These are phyloP conservation scores for Tetrapedia diversipes DNA, from an alignment of 2,888 invertebrate genomes.

Conservation along the genomic window DNA sequence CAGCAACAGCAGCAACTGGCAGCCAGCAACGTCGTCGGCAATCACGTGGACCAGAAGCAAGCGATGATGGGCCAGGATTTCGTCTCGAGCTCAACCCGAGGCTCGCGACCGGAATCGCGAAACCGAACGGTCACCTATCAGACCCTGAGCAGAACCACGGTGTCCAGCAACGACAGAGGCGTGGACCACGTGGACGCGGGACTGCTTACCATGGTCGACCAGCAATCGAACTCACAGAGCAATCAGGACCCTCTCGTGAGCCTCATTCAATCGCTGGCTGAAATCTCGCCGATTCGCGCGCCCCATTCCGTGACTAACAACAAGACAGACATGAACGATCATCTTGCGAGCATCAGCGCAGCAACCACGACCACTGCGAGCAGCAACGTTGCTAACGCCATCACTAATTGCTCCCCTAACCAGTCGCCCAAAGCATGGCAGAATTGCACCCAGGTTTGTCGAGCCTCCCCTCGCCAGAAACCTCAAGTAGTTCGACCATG, in stretches of 20 bases:
- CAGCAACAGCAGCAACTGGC: slow-evolving; percentile 77
- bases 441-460: slow-evolving; percentile 80
- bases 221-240: slow-evolving; percentile 47
- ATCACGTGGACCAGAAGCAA: slow-evolving; percentile 52
- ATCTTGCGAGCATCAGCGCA: slow-evolving; percentile 40
- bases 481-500: slow-evolving; percentile 17
- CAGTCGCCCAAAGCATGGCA: slow-evolving; percentile 83
- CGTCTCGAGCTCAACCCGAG: slow-evolving; percentile 24
- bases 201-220: slow-evolving; percentile 73
- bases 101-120: slow-evolving; percentile 64
- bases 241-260: slow-evolving; percentile 77
- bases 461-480: slow-evolving; percentile 28
- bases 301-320: slow-evolving; percentile 71
- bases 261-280: slow-evolving; percentile 79
- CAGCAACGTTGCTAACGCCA: slow-evolving; percentile 70
- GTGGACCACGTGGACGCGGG: slow-evolving; percentile 73
- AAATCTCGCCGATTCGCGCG: slow-evolving; percentile 76
- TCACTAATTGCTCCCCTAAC: slow-evolving; percentile 80
- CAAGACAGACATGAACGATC: slow-evolving; percentile 70
- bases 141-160: slow-evolving; percentile 80
- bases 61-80: slow-evolving; percentile 29
- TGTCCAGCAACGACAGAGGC: slow-evolving; percentile 45
- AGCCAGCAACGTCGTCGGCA: slow-evolving; percentile 12
- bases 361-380: slow-evolving; percentile 54
- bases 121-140: slow-evolving; percentile 57